These are phyloP conservation scores for Pipistrellus kuhlii DNA, from an alignment of 2,797 vertebrate genomes.

Conservation along the genomic window DNA sequence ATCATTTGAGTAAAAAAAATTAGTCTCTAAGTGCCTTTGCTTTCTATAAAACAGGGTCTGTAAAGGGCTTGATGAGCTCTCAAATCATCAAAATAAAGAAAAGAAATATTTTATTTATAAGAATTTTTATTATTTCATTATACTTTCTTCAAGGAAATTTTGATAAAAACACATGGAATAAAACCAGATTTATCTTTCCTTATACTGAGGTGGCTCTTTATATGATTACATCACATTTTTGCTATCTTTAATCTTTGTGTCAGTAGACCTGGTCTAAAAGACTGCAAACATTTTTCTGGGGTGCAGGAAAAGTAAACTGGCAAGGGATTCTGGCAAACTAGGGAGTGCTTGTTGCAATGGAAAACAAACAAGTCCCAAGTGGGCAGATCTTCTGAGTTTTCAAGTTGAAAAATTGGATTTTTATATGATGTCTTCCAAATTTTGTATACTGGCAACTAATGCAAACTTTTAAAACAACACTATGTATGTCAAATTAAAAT, in stretches of 20 bases:
- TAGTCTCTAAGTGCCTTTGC: not conserved
- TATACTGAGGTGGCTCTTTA: not conserved
- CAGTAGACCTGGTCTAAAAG: not conserved
- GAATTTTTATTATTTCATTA: not conserved
- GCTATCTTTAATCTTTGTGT: not conserved
- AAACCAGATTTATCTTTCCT: not conserved
- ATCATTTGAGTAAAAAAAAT: not conserved
- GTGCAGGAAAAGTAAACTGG: not conserved
- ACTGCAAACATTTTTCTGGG: not conserved
- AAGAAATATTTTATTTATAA: not conserved
- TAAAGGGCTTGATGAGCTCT: not conserved
- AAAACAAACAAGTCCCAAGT: not conserved
- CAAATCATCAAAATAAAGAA: not conserved
- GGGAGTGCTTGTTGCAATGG: not conserved
- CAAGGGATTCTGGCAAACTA: not conserved
- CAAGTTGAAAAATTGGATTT: not conserved
- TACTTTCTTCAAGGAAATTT: not conserved
- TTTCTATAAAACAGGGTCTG: not conserved
- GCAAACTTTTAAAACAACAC: not conserved
- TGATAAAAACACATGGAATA: not conserved
- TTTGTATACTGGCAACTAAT: not conserved
- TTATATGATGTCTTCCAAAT: not conserved
- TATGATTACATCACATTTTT: not conserved
- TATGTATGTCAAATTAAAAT: not conserved
- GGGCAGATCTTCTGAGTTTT: not conserved